Conservation (phyloP, 37 sponge, comb jelly and placozoan genomes). For the Bolinopsis microptera region DNA sequence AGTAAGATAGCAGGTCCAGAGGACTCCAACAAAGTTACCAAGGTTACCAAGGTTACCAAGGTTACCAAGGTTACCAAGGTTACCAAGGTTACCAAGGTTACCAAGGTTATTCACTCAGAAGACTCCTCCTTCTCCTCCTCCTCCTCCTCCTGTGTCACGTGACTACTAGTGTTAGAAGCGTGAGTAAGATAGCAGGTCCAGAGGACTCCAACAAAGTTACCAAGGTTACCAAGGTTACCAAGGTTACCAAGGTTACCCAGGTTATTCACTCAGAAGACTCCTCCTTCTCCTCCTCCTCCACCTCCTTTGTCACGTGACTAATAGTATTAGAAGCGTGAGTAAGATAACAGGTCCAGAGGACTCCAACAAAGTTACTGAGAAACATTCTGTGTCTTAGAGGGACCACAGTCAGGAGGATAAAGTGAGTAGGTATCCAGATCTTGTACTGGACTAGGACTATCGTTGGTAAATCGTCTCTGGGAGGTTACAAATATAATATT, state of each 20-base stretch:
- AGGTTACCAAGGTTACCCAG: too few relatives aligned
- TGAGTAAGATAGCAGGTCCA: constrained; percentile 25
- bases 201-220: constrained; percentile 23
- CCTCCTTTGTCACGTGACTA: too few relatives aligned
- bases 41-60: too few relatives aligned
- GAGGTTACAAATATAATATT: too few relatives aligned
- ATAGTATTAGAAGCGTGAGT: not conserved
- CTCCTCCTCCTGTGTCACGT: too few relatives aligned
- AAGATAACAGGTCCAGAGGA: constrained; percentile 7
- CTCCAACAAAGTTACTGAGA: constrained; percentile 37
- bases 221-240: too few relatives aligned
- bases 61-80: too few relatives aligned
- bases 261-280: too few relatives aligned
- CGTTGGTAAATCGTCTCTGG: constrained; percentile 24
- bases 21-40: not conserved
- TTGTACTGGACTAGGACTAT: constrained; percentile 15
- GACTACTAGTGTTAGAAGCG: not conserved
- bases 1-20: not conserved
- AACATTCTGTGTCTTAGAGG: not conserved
- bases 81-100: too few relatives aligned
- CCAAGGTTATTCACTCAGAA: too few relatives aligned
- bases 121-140: too few relatives aligned
- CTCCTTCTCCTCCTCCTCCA: too few relatives aligned
- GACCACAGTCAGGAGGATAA: constrained; percentile 10
- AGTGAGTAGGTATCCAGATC: constrained; percentile 38